phyloP scores from a whole-genome alignment of 2,113 vertebrate species.

The Sorex fumeus region DNA sequence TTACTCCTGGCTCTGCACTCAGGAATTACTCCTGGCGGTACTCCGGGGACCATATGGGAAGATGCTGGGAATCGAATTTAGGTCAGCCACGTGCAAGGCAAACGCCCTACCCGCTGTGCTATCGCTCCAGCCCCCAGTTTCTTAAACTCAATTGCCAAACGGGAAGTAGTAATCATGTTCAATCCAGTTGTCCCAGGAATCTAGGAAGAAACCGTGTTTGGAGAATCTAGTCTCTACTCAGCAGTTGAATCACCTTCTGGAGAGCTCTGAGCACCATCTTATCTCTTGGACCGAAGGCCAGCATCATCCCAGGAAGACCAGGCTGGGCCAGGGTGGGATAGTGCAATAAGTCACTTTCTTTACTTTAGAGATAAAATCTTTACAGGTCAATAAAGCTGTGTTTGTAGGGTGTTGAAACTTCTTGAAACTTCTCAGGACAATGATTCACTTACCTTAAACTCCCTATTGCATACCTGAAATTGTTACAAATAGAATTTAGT shows the following conservation, averaged over 20 bases:
- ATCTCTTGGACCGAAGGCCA: not conserved
- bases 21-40: no score
- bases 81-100: no score
- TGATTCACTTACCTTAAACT: not conserved
- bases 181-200: not conserved
- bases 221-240: not conserved
- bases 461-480: not conserved
- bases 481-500: not conserved
- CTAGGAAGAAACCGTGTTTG: not conserved
- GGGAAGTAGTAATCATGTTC: not conserved
- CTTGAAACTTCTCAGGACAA: not conserved
- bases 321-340: not conserved
- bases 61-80: no score
- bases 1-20: no score
- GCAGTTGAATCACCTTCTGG: not conserved
- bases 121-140: no score
- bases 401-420: slow-evolving; percentile 15
- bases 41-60: no score
- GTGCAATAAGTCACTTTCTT: slow-evolving; percentile 33
- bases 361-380: slow-evolving; percentile 68
- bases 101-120: no score
- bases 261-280: not conserved
- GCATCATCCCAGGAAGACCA: not conserved
- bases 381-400: slow-evolving; percentile 62
- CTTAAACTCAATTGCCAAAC: not conserved